These are phyloP conservation scores for Dryococelus australis DNA, from an alignment of 2,888 invertebrate genomes.

Conservation along the genomic window DNA sequence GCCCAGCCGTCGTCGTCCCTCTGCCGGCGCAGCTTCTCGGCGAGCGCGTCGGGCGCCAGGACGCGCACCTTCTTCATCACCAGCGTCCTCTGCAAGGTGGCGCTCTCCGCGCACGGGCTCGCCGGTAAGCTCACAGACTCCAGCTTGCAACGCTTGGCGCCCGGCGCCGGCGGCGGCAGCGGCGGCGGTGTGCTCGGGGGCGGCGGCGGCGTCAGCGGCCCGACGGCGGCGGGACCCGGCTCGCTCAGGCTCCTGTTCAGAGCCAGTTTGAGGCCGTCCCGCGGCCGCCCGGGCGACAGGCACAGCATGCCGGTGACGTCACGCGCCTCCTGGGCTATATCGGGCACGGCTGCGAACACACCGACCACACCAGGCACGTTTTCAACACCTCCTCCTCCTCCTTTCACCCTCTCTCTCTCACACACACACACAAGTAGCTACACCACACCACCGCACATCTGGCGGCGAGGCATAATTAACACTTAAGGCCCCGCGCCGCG, in stretches of 20 bases:
- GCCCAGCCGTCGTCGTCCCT: constrained; percentile 46
- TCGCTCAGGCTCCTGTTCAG: constrained; percentile 66
- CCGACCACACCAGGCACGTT: constrained; percentile 27
- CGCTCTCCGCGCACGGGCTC: constrained; percentile 62
- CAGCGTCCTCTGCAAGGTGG: constrained; percentile 62
- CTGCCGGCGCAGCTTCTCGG: constrained; percentile 58
- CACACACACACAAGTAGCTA: constrained; percentile 27
- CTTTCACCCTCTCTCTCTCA: too few species aligned
- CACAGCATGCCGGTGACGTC: constrained; percentile 61
- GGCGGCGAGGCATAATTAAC: background rate
- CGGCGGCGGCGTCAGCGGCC: constrained; percentile 46
- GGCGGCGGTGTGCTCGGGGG: too few species aligned
- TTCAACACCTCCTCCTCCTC: too few species aligned
- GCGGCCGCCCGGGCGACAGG: constrained; percentile 57
- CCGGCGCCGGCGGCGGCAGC: constrained; percentile 48
- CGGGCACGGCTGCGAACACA: constrained; percentile 37
- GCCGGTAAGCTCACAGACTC: constrained; percentile 56
- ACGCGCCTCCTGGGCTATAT: constrained; percentile 52
- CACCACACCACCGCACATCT: background rate
- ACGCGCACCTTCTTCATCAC: constrained; percentile 63
- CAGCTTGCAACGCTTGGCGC: constrained; percentile 64
- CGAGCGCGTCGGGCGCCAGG: constrained; percentile 63
- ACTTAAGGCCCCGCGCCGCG: background rate
- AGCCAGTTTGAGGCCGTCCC: constrained; percentile 65
- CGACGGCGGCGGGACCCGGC: constrained; percentile 58